Conservation (phyloP, 2,888 invertebrate genomes). For the Dione juno region DNA sequence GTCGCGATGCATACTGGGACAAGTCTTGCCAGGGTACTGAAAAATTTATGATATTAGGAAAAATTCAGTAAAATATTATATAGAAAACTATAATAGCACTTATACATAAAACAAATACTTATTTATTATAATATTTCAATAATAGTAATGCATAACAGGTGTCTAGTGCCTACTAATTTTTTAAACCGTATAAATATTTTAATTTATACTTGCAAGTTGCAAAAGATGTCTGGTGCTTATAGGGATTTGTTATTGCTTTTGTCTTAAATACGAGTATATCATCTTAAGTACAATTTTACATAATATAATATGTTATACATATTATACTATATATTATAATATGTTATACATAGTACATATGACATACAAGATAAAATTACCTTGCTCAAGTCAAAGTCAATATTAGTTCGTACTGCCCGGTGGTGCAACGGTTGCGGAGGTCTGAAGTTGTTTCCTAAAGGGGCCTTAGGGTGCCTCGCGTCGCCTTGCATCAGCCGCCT, state of each 20-base stretch:
- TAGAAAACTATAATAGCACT: background rate
- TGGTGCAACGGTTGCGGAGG: constrained; percentile 97
- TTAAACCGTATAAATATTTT: no score
- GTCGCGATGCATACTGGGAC: constrained; percentile 96
- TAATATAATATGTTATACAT: background rate
- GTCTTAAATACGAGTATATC: no score
- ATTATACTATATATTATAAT: background rate
- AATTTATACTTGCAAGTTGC: no score
- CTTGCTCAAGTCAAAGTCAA: constrained; percentile 95
- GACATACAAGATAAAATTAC: constrained; percentile 61
- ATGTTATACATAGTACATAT: background rate
- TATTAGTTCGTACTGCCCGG: constrained; percentile 97
- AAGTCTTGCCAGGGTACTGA: constrained; percentile 90
- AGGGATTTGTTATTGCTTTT: no score
- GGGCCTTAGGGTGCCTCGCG: constrained; percentile 92
- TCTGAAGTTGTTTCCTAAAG: constrained; percentile 96
- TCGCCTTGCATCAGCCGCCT: constrained; percentile 95
- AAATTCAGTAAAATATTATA: background rate
- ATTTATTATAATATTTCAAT: background rate
- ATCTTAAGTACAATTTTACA: no score
- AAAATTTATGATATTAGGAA: constrained; percentile 48
- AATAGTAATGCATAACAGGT: no score
- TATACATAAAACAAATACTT: background rate
- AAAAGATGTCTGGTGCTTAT: no score
- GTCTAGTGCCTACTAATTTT: no score